These are phyloP conservation scores for Discoglossus pictus DNA, from an alignment of 2,797 vertebrate genomes.

Conservation along the genomic window DNA sequence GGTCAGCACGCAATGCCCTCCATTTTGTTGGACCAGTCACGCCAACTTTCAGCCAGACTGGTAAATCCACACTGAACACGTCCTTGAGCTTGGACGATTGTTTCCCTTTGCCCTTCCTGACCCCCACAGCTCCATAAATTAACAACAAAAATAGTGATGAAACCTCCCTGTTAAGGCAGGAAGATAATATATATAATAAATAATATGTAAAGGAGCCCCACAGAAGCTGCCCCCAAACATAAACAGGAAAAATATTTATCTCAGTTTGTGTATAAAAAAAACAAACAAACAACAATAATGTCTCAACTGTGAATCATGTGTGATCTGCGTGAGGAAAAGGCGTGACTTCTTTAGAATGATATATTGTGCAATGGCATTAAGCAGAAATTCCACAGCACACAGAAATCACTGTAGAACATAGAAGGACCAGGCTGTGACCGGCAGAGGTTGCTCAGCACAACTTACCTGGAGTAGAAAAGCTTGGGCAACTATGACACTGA, in stretches of 20 bases:
- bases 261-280: conserved; percentile 14
- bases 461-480: too few species aligned
- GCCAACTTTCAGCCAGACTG: conserved; percentile 26
- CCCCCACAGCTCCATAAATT: conserved; percentile 30
- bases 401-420: too few species aligned
- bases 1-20: conserved; percentile 13
- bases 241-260: conserved; percentile 32
- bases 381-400: too few species aligned
- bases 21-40: conserved; percentile 28
- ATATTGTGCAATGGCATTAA: too few species aligned
- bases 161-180: neutral
- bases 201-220: neutral
- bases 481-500: too few species aligned
- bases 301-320: neutral
- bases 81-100: conserved; percentile 11
- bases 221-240: neutral
- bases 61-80: conserved; percentile 4
- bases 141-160: conserved; percentile 1
- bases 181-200: conserved; percentile 14
- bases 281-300: conserved; percentile 1
- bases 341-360: conserved; percentile 5
- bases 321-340: neutral
- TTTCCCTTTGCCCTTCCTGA: conserved; percentile 36
- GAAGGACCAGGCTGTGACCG: too few species aligned
- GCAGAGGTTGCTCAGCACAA: too few species aligned